Percentiles rank a stretch among this genome's conserved stretches.
These are phyloP conservation scores for Hydrozoanthus tunicans DNA, from an alignment of 64 coral and sea anemone genomes.

Conservation along the genomic window DNA sequence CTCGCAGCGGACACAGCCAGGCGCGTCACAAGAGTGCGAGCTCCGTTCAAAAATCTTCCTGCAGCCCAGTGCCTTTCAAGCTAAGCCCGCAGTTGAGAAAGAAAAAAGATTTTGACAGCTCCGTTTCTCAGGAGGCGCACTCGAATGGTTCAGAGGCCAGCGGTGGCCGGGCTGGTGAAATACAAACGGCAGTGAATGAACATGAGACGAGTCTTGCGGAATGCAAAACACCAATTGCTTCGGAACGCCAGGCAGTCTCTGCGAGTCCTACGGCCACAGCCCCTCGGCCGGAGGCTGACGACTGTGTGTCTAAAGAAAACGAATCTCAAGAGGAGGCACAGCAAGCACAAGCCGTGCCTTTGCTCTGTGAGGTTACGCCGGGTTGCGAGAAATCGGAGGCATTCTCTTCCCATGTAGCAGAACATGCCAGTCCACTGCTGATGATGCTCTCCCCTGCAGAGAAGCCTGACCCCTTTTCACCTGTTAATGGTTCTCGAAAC, in stretches of 20 bases:
- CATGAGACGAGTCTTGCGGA: not conserved
- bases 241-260: not conserved
- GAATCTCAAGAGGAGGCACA: not conserved
- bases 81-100: not conserved
- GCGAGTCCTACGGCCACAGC: not conserved
- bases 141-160: not conserved
- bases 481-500: slow-evolving; percentile 8
- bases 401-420: not conserved
- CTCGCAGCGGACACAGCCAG: slow-evolving; percentile 17
- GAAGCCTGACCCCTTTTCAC: slow-evolving; percentile 32
- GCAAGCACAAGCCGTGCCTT: not conserved
- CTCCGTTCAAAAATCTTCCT: not conserved
- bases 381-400: not conserved
- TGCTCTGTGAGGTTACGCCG: slow-evolving; percentile 32
- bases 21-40: slow-evolving; percentile 3
- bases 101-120: not conserved
- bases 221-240: not conserved
- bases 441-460: slow-evolving; percentile 32
- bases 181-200: not conserved
- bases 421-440: slow-evolving; percentile 18
- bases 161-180: not conserved
- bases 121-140: not conserved
- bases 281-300: not conserved
- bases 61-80: slow-evolving; percentile 24
- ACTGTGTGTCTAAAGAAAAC: not conserved